Evolutionary conservation across 2,797 vertebrate species (phyloP).

Genomic region (Anguilla megastoma): DNA sequence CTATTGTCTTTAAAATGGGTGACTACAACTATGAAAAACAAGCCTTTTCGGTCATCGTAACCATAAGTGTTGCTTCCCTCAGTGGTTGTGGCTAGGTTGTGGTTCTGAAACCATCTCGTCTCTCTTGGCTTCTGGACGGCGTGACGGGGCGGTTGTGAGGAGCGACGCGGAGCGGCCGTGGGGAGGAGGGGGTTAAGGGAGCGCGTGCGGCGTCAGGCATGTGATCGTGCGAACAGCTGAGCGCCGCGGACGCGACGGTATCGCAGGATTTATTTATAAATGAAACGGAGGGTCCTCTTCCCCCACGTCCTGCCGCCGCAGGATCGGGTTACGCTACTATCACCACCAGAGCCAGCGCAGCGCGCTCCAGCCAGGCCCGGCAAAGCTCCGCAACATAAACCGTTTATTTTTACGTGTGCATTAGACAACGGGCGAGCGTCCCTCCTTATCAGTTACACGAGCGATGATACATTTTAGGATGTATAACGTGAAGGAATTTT

Average conservation of each 20-base stretch:
- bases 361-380: background rate
- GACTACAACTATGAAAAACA: background rate
- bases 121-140: no score
- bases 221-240: conserved; percentile 34
- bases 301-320: conserved; percentile 15
- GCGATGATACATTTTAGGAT: background rate
- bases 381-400: background rate
- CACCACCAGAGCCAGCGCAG: background rate
- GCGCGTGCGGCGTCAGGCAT: conserved; percentile 38
- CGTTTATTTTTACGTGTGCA: background rate
- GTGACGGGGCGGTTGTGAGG: no score
- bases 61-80: no score
- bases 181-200: conserved; percentile 22
- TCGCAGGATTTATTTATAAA: conserved; percentile 40
- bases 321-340: conserved; percentile 27
- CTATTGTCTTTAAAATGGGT: background rate
- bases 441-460: background rate
- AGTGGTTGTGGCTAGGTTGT: no score
- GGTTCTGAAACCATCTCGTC: no score
- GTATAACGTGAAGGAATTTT: background rate
- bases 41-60: background rate
- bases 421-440: background rate
- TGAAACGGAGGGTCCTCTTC: conserved; percentile 25
- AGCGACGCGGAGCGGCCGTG: background rate
- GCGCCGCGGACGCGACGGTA: conserved; percentile 30